Conservation (phyloP, 2,797 vertebrate genomes). For the Distichodus sexfasciatus region DNA sequence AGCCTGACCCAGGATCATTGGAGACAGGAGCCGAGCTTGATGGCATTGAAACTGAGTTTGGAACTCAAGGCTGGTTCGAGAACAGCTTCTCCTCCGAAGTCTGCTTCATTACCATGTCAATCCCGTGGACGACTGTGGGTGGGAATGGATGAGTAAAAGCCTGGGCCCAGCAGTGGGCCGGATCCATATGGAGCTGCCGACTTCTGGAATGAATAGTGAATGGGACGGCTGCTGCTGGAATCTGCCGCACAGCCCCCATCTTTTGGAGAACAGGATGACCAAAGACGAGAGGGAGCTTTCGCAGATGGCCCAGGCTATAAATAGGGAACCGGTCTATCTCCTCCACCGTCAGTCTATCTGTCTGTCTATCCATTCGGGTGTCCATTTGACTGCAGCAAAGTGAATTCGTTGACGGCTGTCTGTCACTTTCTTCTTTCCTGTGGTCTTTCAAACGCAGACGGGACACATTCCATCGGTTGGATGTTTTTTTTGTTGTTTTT, state of each 20-base stretch:
- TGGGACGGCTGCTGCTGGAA: slow-evolving; percentile 89
- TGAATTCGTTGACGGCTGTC: slow-evolving; percentile 55
- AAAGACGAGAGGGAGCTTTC: slow-evolving; percentile 85
- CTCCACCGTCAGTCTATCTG: slow-evolving; percentile 76
- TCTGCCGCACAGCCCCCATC: slow-evolving; percentile 89
- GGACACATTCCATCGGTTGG: no score
- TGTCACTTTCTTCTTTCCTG: slow-evolving; percentile 45
- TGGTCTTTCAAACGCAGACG: no score
- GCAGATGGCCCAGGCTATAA: slow-evolving; percentile 87
- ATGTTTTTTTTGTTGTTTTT: slow-evolving; percentile 9
- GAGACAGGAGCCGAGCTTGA: slow-evolving; percentile 32
- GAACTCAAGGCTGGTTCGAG: slow-evolving; percentile 67
- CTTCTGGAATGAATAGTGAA: slow-evolving; percentile 95
- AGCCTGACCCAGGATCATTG: slow-evolving; percentile 42
- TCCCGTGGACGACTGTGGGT: slow-evolving; percentile 78
- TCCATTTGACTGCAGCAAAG: slow-evolving; percentile 45
- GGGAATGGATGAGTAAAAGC: slow-evolving; percentile 76
- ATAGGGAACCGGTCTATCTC: slow-evolving; percentile 80
- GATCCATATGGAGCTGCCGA: slow-evolving; percentile 88
- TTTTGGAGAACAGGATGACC: slow-evolving; percentile 89
- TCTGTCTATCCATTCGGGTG: slow-evolving; percentile 74
- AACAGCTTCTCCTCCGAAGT: slow-evolving; percentile 67
- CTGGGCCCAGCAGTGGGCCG: slow-evolving; percentile 89
- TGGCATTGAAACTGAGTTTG: slow-evolving; percentile 28
- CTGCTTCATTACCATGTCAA: slow-evolving; percentile 96